These are phyloP conservation scores for Coronaproctus castanopsis DNA, from an alignment of 2,888 invertebrate species.

Conservation along the genomic window DNA sequence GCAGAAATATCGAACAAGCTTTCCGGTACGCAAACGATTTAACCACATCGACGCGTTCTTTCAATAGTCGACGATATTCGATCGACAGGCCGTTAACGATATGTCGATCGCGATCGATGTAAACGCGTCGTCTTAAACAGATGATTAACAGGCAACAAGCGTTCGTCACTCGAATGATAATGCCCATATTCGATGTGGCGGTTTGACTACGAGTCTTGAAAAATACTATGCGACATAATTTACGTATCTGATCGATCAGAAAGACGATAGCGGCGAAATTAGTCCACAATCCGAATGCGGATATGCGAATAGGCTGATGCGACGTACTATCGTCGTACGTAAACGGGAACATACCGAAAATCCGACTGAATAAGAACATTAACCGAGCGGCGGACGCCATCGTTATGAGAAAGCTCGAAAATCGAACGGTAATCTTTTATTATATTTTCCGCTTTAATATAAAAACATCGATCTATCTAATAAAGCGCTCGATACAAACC, in stretches of 20 bases:
- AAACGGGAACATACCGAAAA: neutral
- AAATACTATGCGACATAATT: neutral
- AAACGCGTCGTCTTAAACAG: neutral
- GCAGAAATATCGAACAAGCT: neutral
- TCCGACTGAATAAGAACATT: neutral
- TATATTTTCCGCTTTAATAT: too few relatives aligned
- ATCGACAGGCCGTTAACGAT: neutral
- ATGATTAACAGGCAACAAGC: neutral
- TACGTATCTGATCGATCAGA: neutral
- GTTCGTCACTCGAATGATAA: constrained; percentile 3
- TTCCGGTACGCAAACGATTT: neutral
- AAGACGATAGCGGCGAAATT: constrained; percentile 2
- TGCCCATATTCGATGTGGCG: neutral
- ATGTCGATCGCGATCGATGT: neutral
- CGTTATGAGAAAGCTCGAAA: too few relatives aligned
- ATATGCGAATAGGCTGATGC: neutral
- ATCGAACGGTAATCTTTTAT: too few relatives aligned
- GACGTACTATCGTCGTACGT: neutral
- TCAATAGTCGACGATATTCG: neutral
- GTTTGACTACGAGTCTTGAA: neutral
- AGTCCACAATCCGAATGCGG: constrained; percentile 1
- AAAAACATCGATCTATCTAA: too few relatives aligned
- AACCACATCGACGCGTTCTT: neutral
- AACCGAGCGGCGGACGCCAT: too few relatives aligned
- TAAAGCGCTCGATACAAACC: too few relatives aligned